A percentile compares a stretch with the other conserved stretches of the same genome.
Conservation (phyloP, 2,113 vertebrate genomes). For the Heterocephalus glaber region DNA sequence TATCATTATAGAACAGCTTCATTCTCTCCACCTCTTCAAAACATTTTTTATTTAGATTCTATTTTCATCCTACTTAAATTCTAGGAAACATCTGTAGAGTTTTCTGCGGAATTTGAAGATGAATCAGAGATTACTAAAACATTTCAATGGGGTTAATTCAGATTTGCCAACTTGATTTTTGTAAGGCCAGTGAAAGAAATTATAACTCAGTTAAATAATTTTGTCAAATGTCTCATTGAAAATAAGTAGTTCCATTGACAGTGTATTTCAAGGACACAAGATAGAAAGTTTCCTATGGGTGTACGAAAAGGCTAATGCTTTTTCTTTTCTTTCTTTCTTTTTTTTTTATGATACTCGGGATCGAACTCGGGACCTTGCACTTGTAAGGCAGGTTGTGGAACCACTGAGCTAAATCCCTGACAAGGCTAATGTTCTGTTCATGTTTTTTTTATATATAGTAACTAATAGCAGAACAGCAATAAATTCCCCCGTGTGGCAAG, state of each 20-base stretch:
- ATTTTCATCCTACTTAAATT: conserved; percentile 8
- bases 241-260: not conserved
- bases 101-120: not conserved
- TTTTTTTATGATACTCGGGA: too few species aligned
- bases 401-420: too few species aligned
- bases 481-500: not conserved
- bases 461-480: not conserved
- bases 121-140: not conserved
- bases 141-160: not conserved
- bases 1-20: not conserved
- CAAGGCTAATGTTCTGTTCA: not conserved
- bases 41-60: not conserved
- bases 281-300: not conserved
- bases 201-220: not conserved
- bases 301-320: not conserved
- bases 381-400: too few species aligned
- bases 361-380: too few species aligned
- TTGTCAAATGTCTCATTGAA: not conserved
- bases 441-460: not conserved
- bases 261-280: not conserved
- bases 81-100: not conserved
- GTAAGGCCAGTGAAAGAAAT: not conserved
- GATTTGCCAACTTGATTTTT: conserved; percentile 15
- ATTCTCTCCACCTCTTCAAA: not conserved
- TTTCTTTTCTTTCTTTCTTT: too few species aligned